Evolutionary conservation across 2,113 vertebrate species (phyloP).

Genomic region (Cettia cetti): DNA sequence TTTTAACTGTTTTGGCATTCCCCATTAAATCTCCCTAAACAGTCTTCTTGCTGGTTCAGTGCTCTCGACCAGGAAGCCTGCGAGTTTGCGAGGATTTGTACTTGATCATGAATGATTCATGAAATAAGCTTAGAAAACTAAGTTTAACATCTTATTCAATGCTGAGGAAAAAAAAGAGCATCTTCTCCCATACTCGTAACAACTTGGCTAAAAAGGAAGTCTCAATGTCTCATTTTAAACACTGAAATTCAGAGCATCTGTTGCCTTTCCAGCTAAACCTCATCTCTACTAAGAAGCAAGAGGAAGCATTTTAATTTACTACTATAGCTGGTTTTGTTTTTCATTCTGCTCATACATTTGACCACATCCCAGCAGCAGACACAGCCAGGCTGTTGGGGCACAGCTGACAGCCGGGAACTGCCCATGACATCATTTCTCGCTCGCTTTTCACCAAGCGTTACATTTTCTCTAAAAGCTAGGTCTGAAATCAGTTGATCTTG

Average conservation of each 20-base stretch:
- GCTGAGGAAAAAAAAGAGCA: conserved; percentile 43
- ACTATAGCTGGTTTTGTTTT: background rate
- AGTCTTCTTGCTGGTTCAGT: conserved; percentile 52
- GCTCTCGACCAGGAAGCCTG: conserved; percentile 35
- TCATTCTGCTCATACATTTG: background rate
- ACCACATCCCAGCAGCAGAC: background rate
- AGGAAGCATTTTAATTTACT: background rate
- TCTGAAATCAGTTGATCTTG: background rate
- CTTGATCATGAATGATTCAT: conserved; percentile 68
- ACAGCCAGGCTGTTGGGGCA: background rate
- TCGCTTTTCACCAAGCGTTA: background rate
- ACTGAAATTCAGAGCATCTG: conserved; percentile 40
- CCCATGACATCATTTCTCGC: background rate
- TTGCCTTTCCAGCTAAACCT: conserved; percentile 36
- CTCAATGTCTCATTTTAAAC: conserved; percentile 38
- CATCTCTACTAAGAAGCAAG: background rate
- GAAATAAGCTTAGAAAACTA: conserved; percentile 47
- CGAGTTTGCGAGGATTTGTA: conserved; percentile 46
- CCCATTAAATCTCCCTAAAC: conserved; percentile 47
- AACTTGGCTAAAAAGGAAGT: conserved; percentile 46
- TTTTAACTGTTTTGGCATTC: conserved; percentile 44
- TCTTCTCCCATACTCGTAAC: conserved; percentile 40
- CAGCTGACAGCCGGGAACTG: background rate
- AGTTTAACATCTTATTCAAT: conserved; percentile 59
- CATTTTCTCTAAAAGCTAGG: background rate